phyloP scores from a whole-genome alignment of 2,888 invertebrate genomes.

The Drosophila koepferae region DNA sequence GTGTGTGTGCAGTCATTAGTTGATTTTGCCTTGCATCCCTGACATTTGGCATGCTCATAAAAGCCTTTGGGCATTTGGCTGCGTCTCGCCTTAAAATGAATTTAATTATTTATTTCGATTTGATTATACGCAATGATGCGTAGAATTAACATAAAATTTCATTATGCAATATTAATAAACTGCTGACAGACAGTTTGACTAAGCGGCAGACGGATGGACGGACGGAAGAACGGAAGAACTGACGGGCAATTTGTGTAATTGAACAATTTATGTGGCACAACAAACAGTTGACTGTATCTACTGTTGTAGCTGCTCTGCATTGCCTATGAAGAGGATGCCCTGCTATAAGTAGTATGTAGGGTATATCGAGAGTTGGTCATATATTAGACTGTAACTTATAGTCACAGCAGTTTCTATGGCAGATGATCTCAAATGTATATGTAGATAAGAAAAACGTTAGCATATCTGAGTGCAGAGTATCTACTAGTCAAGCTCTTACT shows the following conservation, averaged over 20 bases:
- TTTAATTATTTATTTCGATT: conserved; percentile 84
- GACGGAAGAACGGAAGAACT: conserved; percentile 18
- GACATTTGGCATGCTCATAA: conserved; percentile 25
- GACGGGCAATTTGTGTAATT: conserved; percentile 75
- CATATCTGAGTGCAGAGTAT: background rate
- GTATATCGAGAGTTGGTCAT: background rate
- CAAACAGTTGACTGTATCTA: conserved; percentile 4
- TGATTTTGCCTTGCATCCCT: conserved; percentile 39
- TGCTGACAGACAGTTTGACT: conserved; percentile 62
- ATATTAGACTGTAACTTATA: too few relatives aligned
- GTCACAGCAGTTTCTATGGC: too few relatives aligned
- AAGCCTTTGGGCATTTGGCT: conserved; percentile 51
- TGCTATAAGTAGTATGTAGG: background rate
- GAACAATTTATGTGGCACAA: conserved; percentile 56
- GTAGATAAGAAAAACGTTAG: too few relatives aligned
- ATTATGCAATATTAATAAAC: conserved; percentile 82
- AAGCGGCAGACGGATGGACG: conserved; percentile 9
- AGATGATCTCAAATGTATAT: too few relatives aligned
- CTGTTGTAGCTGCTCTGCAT: background rate
- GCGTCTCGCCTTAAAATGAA: conserved; percentile 71
- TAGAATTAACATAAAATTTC: conserved; percentile 85
- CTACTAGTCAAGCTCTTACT: background rate
- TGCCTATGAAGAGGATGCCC: background rate
- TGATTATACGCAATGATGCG: conserved; percentile 84
- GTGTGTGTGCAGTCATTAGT: conserved; percentile 8